Percentiles rank a stretch among this genome's conserved stretches.
Evolutionary conservation across 2,797 vertebrate species (phyloP).

Genomic region (Poecilia picta): DNA sequence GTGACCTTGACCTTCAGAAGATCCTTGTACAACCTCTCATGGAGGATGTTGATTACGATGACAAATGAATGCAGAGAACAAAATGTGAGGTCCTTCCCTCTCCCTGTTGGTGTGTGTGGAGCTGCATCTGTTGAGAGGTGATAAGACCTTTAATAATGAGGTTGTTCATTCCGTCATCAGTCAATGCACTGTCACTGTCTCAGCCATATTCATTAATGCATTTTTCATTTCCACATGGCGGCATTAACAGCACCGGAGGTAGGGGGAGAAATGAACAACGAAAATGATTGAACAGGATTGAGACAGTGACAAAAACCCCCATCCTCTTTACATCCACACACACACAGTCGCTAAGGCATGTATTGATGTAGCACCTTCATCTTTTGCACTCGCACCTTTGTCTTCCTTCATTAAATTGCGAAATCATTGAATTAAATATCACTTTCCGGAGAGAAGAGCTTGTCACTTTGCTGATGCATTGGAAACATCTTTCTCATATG

Average conservation of each 20-base stretch:
- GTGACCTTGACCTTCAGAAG: conserved; percentile 40
- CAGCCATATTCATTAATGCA: conserved; percentile 57
- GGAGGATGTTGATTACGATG: conserved; percentile 57
- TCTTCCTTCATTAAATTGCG: conserved; percentile 21
- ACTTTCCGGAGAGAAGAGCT: conserved; percentile 34
- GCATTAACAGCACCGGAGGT: conserved; percentile 33
- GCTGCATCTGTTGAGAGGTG: conserved; percentile 61
- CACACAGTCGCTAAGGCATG: conserved; percentile 27
- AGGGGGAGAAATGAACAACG: conserved; percentile 35
- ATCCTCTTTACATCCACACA: conserved; percentile 6
- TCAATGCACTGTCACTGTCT: conserved; percentile 63
- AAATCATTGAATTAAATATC: conserved; percentile 51
- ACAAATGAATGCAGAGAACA: conserved; percentile 49
- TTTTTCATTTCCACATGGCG: conserved; percentile 57
- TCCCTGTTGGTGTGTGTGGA: conserved; percentile 28
- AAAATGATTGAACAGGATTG: conserved; percentile 28
- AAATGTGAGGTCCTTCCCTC: conserved; percentile 26
- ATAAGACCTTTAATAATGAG: conserved; percentile 77
- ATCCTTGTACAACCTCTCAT: conserved; percentile 35
- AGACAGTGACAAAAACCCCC: conserved; percentile 30
- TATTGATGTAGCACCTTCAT: conserved; percentile 29
- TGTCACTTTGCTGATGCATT: conserved; percentile 21
- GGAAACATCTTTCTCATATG: conserved; percentile 8
- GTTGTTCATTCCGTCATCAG: conserved; percentile 65
- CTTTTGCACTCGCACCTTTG: conserved; percentile 23